phyloP scores from a whole-genome alignment of 1,140 invertebrate genomes.

The Coboldia fuscipes region DNA sequence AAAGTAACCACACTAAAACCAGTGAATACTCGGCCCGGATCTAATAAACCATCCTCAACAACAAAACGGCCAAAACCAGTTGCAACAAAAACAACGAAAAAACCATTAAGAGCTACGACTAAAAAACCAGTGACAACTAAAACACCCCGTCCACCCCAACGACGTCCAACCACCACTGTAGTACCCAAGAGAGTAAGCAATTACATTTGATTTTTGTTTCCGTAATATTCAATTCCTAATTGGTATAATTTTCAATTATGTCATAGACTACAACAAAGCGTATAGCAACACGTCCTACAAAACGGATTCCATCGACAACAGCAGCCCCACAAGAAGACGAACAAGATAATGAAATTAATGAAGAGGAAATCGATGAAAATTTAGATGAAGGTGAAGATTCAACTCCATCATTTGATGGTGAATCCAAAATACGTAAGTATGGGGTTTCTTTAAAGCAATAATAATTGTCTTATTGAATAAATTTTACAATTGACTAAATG shows the following conservation, averaged over 20 bases:
- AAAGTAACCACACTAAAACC: slow-evolving; percentile 14
- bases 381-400: slow-evolving; percentile 9
- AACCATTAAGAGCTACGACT: slow-evolving; percentile 20
- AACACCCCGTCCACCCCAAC: slow-evolving; percentile 11
- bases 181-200: slow-evolving; percentile 9
- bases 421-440: slow-evolving; percentile 35
- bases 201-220: not conserved
- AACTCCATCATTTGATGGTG: slow-evolving; percentile 1
- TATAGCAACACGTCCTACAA: slow-evolving; percentile 7
- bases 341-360: slow-evolving; percentile 27
- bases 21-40: slow-evolving; percentile 9
- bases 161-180: slow-evolving; percentile 9
- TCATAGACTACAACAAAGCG: slow-evolving; percentile 4
- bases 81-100: slow-evolving; percentile 15
- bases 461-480: no score
- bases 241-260: not conserved
- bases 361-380: slow-evolving; percentile 18
- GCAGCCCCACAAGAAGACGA: slow-evolving; percentile 11
- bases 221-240: not conserved
- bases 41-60: slow-evolving; percentile 12
- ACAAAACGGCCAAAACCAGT: slow-evolving; percentile 17
- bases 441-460: not conserved
- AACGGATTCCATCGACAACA: slow-evolving; percentile 4
- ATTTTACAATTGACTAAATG: slow-evolving; percentile 7
- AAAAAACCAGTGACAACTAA: slow-evolving; percentile 19